Evolutionary conservation across 2,888 invertebrate genomes (phyloP).

Genomic region (Neoascia interrupta): DNA sequence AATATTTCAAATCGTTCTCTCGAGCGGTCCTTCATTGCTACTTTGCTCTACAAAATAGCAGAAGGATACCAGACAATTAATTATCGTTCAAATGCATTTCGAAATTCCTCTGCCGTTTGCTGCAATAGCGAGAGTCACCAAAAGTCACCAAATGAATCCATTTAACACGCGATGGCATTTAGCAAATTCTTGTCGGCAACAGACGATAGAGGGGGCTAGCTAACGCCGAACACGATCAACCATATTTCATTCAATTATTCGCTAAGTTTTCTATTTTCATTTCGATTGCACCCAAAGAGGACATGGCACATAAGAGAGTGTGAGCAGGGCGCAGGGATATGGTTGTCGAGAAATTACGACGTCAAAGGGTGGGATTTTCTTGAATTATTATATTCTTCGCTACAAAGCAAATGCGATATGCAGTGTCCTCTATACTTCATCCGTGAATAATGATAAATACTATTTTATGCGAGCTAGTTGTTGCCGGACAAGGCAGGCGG

Average conservation of each 20-base stretch:
- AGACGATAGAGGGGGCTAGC: not conserved
- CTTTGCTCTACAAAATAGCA: too few species aligned
- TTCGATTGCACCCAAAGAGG: not conserved
- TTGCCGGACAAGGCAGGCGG: too few species aligned
- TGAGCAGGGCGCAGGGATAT: not conserved
- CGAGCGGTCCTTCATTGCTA: constrained; percentile 37
- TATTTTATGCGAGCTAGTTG: constrained; percentile 12
- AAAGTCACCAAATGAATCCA: constrained; percentile 44
- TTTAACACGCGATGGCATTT: constrained; percentile 37
- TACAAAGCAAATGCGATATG: constrained; percentile 34
- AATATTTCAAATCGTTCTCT: constrained; percentile 59
- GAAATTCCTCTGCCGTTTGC: constrained; percentile 45
- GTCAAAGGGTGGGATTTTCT: constrained; percentile 19
- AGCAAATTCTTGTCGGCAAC: not conserved
- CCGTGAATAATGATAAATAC: constrained; percentile 45
- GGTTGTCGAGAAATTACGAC: constrained; percentile 11
- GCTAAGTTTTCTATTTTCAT: constrained; percentile 60
- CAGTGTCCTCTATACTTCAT: constrained; percentile 44
- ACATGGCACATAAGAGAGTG: not conserved
- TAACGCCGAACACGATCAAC: constrained; percentile 22
- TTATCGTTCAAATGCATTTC: constrained; percentile 52
- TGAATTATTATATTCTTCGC: constrained; percentile 23
- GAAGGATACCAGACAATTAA: constrained; percentile 44
- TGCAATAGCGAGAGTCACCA: constrained; percentile 2
- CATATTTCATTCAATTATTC: constrained; percentile 58